Percentiles rank a stretch among this genome's conserved stretches.
Evolutionary conservation across 2,113 vertebrate species (phyloP).

Genomic region (Polypterus bichir): DNA sequence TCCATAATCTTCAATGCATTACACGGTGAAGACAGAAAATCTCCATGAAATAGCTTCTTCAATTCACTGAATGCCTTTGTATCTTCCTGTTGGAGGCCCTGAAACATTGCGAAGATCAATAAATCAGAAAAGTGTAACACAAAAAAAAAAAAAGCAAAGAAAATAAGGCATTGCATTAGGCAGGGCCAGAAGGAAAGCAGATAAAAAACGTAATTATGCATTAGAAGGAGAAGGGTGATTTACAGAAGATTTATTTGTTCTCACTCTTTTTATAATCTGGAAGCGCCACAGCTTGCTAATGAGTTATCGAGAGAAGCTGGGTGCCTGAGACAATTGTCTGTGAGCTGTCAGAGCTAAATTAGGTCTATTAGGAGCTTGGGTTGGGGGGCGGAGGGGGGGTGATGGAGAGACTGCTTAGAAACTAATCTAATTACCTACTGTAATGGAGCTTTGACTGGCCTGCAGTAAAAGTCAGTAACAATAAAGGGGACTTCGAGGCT

Average conservation of each 20-base stretch:
- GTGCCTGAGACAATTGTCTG: slow-evolving; percentile 10
- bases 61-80: too few relatives aligned
- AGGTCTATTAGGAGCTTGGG: slow-evolving; percentile 8
- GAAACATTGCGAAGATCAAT: not conserved
- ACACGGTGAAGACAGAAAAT: too few relatives aligned
- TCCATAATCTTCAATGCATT: too few relatives aligned
- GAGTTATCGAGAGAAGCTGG: slow-evolving; percentile 11
- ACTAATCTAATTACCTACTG: slow-evolving; percentile 6
- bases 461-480: too few relatives aligned
- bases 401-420: not conserved
- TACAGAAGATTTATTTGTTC: slow-evolving; percentile 4
- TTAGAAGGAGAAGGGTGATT: slow-evolving; percentile 2
- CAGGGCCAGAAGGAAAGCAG: slow-evolving; percentile 2
- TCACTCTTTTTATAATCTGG: slow-evolving; percentile 6
- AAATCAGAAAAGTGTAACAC: not conserved
- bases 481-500: too few relatives aligned
- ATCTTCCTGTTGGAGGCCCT: not conserved
- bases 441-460: not conserved
- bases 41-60: too few relatives aligned
- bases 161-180: not conserved
- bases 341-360: slow-evolving; percentile 11
- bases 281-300: slow-evolving; percentile 1
- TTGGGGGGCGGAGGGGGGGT: not conserved
- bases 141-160: not conserved
- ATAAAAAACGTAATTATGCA: slow-evolving; percentile 12